Percentiles rank a stretch among this genome's conserved stretches.
Evolutionary conservation across 2,113 vertebrate genomes (phyloP).

Genomic region (Sylvia atricapilla): DNA sequence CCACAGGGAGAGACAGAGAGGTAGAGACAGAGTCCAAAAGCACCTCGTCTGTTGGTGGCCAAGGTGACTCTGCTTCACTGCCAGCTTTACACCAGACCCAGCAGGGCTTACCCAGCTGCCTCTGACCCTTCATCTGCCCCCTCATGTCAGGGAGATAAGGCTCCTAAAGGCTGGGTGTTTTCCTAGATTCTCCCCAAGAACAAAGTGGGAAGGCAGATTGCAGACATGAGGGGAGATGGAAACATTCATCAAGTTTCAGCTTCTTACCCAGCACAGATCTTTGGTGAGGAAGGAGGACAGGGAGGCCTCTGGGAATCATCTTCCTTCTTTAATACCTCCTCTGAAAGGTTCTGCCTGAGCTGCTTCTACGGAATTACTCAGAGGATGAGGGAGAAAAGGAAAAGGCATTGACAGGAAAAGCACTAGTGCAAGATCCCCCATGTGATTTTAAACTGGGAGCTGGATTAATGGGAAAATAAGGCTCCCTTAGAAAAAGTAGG

Average conservation of each 20-base stretch:
- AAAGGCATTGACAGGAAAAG: not conserved
- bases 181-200: not conserved
- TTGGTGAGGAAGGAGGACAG: not conserved
- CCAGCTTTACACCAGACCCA: not conserved
- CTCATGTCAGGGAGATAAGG: too few species aligned
- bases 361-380: not conserved
- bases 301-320: not conserved
- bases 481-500: not conserved
- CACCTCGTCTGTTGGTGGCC: not conserved
- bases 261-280: not conserved
- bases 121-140: not conserved
- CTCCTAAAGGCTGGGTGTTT: not conserved
- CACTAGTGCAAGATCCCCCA: not conserved
- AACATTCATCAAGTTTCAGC: not conserved
- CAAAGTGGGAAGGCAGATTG: not conserved
- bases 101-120: not conserved
- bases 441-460: not conserved
- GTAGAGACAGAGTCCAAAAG: not conserved
- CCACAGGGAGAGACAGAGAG: not conserved
- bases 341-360: not conserved
- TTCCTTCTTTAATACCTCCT: not conserved
- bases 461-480: not conserved
- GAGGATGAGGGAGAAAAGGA: not conserved
- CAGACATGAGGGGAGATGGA: not conserved
- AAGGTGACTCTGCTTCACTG: not conserved